Conservation (phyloP, 2,888 invertebrate genomes). For the Pheosia tremula region DNA sequence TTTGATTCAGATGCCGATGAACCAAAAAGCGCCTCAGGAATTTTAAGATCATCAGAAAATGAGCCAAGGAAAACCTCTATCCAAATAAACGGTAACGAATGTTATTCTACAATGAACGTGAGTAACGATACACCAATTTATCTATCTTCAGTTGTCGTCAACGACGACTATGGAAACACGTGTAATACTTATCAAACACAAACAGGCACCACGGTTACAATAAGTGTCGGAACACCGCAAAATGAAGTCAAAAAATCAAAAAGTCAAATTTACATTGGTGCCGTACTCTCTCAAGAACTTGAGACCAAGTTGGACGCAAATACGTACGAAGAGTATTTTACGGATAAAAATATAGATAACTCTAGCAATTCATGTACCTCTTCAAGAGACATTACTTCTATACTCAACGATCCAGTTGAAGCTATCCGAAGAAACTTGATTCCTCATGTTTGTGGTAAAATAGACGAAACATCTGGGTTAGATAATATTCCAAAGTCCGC, state of each 20-base stretch:
- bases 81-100: constrained; percentile 89
- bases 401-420: constrained; percentile 89
- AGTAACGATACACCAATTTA: constrained; percentile 88
- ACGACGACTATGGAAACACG: constrained; percentile 79
- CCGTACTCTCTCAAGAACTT: constrained; percentile 59
- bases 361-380: constrained; percentile 31
- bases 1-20: constrained; percentile 80
- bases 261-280: constrained; percentile 81
- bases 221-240: constrained; percentile 84
- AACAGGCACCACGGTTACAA: constrained; percentile 85
- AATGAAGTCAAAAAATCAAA: constrained; percentile 73
- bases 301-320: constrained; percentile 58
- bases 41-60: constrained; percentile 59
- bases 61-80: constrained; percentile 87
- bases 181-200: constrained; percentile 80
- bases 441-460: constrained; percentile 90
- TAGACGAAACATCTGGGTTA: constrained; percentile 47
- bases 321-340: constrained; percentile 75
- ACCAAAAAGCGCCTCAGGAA: constrained; percentile 45
- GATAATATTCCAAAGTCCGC: constrained; percentile 22
- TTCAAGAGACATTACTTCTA: constrained; percentile 76
- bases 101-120: constrained; percentile 90
- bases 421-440: constrained; percentile 90
- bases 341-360: constrained; percentile 49
- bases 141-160: constrained; percentile 89